Percentiles rank a stretch among this genome's conserved stretches.
Conservation (phyloP, 2,113 vertebrate species). For the Leptobrachium leishanense region DNA sequence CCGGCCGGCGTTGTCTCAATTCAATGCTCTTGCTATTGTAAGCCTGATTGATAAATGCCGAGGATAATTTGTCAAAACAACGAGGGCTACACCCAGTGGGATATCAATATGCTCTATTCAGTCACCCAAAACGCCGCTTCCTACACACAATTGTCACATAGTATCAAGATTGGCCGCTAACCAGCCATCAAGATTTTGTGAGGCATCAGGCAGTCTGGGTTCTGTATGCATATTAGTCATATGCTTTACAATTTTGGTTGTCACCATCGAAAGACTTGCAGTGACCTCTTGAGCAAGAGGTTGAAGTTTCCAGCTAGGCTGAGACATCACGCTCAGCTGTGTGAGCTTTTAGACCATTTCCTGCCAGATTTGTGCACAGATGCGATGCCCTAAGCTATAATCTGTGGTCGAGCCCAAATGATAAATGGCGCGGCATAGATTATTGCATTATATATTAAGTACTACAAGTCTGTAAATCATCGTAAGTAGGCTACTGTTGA, state of each 20-base stretch:
- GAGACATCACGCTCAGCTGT: conserved; percentile 91
- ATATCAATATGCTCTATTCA: conserved; percentile 91
- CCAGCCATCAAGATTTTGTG: conserved; percentile 74
- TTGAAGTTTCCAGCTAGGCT: conserved; percentile 72
- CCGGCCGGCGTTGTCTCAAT: conserved; percentile 71
- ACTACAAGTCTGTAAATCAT: conserved; percentile 95
- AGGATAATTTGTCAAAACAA: conserved; percentile 94
- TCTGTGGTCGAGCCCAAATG: conserved; percentile 90
- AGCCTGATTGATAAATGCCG: conserved; percentile 92
- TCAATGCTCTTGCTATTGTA: conserved; percentile 75
- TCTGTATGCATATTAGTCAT: conserved; percentile 78
- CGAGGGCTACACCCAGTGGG: conserved; percentile 85
- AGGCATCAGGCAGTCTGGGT: conserved; percentile 73
- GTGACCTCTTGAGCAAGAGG: conserved; percentile 85
- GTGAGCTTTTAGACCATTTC: conserved; percentile 90
- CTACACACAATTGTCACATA: conserved; percentile 76
- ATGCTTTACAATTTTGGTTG: conserved; percentile 79
- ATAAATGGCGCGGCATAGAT: conserved; percentile 91
- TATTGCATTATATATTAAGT: conserved; percentile 99
- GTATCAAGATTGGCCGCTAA: conserved; percentile 81
- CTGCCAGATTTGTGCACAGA: conserved; percentile 91
- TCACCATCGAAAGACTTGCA: conserved; percentile 70
- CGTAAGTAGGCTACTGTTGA: conserved; percentile 79
- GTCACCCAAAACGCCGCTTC: conserved; percentile 78
- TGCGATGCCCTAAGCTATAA: conserved; percentile 98